Evolutionary conservation across 2,113 vertebrate genomes (phyloP), one percentile per base, ranked within the genome.

Genomic region (Xyrauchen texanus): DNA sequence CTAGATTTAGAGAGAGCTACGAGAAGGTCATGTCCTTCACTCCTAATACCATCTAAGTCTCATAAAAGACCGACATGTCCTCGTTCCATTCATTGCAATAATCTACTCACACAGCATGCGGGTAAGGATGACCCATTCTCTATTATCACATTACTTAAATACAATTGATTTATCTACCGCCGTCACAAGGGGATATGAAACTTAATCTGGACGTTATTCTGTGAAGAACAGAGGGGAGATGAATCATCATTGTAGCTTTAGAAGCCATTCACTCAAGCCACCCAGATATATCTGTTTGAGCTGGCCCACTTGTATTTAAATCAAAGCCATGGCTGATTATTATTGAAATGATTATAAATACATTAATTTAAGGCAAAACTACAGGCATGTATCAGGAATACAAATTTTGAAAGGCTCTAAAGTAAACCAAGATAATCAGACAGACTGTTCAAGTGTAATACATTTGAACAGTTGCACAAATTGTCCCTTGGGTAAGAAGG

Each of bases 131-230:
- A 44, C 52, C 68, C 4, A 58, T 76, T 77, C 15, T 65, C 66
- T 76, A 63, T 83, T 79, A 85, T 83, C 68, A 81, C 71, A 75
- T 85, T 83, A 83, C 65, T 83, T 81, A 73, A 80, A 71, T 77
- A 65, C 69, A 74, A 71, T 78, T 79, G 74, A 81, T 81, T 83
- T 77, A 67, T 73, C 83, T 66, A 62, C 70, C 34, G 68, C 69
- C 44, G 44, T 16, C 74, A 81, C 64, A 52, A 83, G 12, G n/a
- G 57, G 11, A 79, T 64, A 52, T 78, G 75, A 45, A 78, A 77
- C 66, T 74, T 68, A 81, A 55, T 11, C 9, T 15, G 58, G 53
- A 76, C 57, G 16, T 81, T 77, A 67, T 74, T 52, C 63, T 66
- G 34, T 52, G 68, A 58, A 55, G 60, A 76, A 49, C 53, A 62